A percentile compares a stretch with the other conserved stretches of the same genome.
Evolutionary conservation across 1,140 invertebrate species (phyloP).

Genomic region (Ericerus pela): DNA sequence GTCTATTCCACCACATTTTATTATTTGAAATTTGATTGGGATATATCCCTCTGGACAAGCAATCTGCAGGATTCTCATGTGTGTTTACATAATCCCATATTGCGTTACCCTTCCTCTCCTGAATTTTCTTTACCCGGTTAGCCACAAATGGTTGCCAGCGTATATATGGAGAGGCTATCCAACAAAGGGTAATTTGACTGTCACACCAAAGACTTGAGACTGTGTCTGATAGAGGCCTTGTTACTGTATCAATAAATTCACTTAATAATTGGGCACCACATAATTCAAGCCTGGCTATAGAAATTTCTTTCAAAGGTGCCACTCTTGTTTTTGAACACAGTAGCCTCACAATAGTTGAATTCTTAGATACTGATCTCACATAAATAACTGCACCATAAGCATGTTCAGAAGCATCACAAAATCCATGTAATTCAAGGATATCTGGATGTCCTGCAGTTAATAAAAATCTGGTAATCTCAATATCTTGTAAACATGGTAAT

Average conservation of each 20-base stretch:
- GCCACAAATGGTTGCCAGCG: slow-evolving; percentile 25
- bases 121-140: slow-evolving; percentile 28
- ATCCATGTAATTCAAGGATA: slow-evolving; percentile 23
- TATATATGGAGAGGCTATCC: slow-evolving; percentile 23
- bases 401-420: slow-evolving; percentile 27
- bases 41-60: no score
- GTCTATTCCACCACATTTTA: no score
- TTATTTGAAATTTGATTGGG: no score
- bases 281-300: slow-evolving; percentile 36
- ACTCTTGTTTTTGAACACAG: slow-evolving; percentile 21
- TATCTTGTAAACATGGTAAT: slow-evolving; percentile 1
- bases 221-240: slow-evolving; percentile 1
- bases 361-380: slow-evolving; percentile 19
- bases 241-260: slow-evolving; percentile 25
- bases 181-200: slow-evolving; percentile 27
- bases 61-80: no score
- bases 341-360: slow-evolving; percentile 13
- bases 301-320: slow-evolving; percentile 21
- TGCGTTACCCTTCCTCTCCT: no score
- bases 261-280: slow-evolving; percentile 31
- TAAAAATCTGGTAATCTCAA: slow-evolving; percentile 10
- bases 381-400: slow-evolving; percentile 29
- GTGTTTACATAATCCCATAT: no score
- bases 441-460: neutral
- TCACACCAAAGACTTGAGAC: slow-evolving; percentile 25